These are phyloP conservation scores for Cossypha caffra DNA, from an alignment of 2,797 vertebrate species.

Conservation along the genomic window DNA sequence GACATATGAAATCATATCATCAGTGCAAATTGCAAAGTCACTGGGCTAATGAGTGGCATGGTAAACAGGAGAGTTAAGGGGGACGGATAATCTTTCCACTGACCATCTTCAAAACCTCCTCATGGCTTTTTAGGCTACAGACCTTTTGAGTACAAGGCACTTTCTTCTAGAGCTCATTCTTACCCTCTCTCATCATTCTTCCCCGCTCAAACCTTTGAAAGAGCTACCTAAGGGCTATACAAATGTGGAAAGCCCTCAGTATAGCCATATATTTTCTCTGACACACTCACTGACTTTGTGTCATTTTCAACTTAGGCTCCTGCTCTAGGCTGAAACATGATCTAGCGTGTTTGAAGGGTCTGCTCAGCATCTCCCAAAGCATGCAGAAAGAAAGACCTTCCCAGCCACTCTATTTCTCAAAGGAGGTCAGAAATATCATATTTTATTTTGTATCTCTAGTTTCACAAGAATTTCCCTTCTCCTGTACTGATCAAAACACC, in stretches of 20 bases:
- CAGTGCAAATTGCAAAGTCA: background rate
- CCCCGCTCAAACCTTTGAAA: background rate
- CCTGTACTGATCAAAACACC: background rate
- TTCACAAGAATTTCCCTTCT: background rate
- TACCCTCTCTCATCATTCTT: background rate
- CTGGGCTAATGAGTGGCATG: background rate
- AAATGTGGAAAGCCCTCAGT: background rate
- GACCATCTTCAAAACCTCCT: background rate
- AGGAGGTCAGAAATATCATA: background rate
- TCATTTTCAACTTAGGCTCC: background rate
- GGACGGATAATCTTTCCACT: background rate
- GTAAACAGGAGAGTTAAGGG: background rate
- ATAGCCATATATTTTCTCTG: background rate
- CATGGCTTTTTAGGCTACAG: background rate
- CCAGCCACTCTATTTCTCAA: background rate
- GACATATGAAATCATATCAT: background rate
- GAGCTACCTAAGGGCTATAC: background rate
- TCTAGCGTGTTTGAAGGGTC: background rate
- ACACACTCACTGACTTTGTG: background rate
- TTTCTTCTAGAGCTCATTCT: background rate
- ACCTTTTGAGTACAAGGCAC: background rate
- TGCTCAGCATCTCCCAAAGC: background rate
- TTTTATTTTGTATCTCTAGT: background rate
- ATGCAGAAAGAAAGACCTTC: background rate
- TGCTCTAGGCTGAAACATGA: background rate